A percentile compares a stretch with the other conserved stretches of the same genome.
Conservation (phyloP, 2,888 invertebrate genomes). For the Chrysotoxum bicinctum region DNA sequence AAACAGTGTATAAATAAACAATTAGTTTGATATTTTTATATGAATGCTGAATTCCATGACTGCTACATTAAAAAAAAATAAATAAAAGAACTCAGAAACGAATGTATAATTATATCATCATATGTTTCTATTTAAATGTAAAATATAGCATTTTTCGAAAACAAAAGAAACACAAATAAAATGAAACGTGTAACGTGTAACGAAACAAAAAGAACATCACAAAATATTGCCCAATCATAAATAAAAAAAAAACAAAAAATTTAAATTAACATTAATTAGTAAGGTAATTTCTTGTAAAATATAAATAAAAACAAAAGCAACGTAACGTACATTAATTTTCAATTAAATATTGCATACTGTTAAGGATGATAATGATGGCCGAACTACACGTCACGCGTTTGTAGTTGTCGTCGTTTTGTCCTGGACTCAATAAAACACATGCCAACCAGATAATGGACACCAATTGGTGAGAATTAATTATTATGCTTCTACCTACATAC, state of each 20-base stretch:
- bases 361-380: constrained; percentile 28
- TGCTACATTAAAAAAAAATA: constrained; percentile 46
- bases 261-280: constrained; percentile 59
- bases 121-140: constrained; percentile 42
- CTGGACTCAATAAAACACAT: constrained; percentile 52
- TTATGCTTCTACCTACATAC: constrained; percentile 32
- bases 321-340: constrained; percentile 11
- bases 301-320: not conserved
- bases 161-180: constrained; percentile 25
- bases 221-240: constrained; percentile 61
- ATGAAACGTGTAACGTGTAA: too few species aligned
- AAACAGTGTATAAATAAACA: constrained; percentile 23
- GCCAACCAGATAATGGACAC: constrained; percentile 48
- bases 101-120: constrained; percentile 16
- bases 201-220: too few species aligned
- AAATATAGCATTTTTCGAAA: constrained; percentile 50
- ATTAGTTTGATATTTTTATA: constrained; percentile 71
- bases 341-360: constrained; percentile 19
- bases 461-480: constrained; percentile 59
- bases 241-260: constrained; percentile 25
- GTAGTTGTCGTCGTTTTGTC: constrained; percentile 10
- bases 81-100: constrained; percentile 6
- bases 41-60: constrained; percentile 69
- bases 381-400: not conserved
- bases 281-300: constrained; percentile 60